Base-by-base conservation (phyloP, 2,113 vertebrate genomes). In the Leiothrix lutea region DNA sequence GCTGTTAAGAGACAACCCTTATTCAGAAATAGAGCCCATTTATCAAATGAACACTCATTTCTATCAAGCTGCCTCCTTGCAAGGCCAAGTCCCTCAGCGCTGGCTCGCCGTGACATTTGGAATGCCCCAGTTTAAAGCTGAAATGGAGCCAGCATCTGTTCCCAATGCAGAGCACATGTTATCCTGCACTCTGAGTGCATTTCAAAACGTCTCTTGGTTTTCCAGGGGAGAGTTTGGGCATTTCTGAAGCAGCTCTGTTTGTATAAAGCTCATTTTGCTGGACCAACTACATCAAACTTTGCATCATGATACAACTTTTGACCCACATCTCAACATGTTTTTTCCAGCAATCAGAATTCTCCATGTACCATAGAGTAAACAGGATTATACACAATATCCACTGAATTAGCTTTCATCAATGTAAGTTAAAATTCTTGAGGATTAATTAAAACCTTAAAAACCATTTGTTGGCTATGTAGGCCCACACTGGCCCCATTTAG, bases 91-190 rank as follows among this genome's bases (percentile, higher is more conserved):
- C 90, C 87, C 93, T 73, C 47, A 25, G 94, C 6, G 10, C 74
- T 88, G 73, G 81, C 93, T 95, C 26, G 51, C 95, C 88, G 93
- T 95, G 96, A 94, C 95, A 97, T 96, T 96, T 95, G 90, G 80
- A 94, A 92, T 97, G 95, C 81, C 90, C 92, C 42, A 96, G 88
- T 96, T 97, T 94, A 86, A 95, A 90, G 86, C 94, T 96, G 96
- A 96, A 96, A 93, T 7, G 8, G 71, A 96, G 93, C 90, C 96
- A 96, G 81, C 75, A 66, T 85, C 93, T 90, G 90, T 51, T 95
- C 93, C 88, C 88, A 80, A 54, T 24, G 82, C 90, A 93, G 75
- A 93, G 85, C 93, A 95, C 93, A 85, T 26, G 64, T 36, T 93
- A 92, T 44, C 87, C 66, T 77, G 72, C 69, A 66, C 85, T 86